A percentile compares a stretch with the other conserved stretches of the same genome.
phyloP scores from a whole-genome alignment of 2,888 invertebrate species.

The Scrobipalpa atriplicella region DNA sequence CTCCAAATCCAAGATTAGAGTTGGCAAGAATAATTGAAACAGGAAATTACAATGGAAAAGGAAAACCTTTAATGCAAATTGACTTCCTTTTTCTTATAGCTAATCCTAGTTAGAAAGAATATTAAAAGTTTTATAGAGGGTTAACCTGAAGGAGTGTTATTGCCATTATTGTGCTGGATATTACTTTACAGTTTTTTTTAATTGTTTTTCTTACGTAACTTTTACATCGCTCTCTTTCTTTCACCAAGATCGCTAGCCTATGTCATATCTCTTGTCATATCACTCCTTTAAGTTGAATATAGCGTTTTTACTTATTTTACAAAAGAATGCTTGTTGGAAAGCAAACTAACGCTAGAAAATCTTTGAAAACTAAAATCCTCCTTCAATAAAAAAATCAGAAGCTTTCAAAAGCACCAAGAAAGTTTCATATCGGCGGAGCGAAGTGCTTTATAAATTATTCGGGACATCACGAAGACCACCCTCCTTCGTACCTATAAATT shows the following conservation, averaged over 20 bases:
- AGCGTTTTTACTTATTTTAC: no score
- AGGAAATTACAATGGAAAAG: slow-evolving; percentile 14
- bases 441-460: slow-evolving; percentile 9
- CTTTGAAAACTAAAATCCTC: neutral
- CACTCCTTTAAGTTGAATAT: no score
- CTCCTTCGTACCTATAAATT: slow-evolving; percentile 6
- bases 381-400: neutral
- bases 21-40: slow-evolving; percentile 13
- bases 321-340: no score
- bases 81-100: neutral
- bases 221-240: no score
- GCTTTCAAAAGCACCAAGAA: neutral
- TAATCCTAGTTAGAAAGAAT: neutral
- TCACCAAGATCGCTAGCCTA: no score
- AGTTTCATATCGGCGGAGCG: slow-evolving; percentile 5
- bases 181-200: no score
- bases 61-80: neutral
- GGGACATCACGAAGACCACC: neutral
- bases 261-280: no score
- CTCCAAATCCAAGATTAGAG: slow-evolving; percentile 6
- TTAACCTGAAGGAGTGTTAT: no score
- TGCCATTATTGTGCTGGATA: no score
- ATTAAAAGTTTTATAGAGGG: neutral
- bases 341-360: neutral
- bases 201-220: no score